A percentile compares a stretch with the other conserved stretches of the same genome.
These are phyloP conservation scores for Melieria picta DNA, from an alignment of 2,888 invertebrate species.

Conservation along the genomic window DNA sequence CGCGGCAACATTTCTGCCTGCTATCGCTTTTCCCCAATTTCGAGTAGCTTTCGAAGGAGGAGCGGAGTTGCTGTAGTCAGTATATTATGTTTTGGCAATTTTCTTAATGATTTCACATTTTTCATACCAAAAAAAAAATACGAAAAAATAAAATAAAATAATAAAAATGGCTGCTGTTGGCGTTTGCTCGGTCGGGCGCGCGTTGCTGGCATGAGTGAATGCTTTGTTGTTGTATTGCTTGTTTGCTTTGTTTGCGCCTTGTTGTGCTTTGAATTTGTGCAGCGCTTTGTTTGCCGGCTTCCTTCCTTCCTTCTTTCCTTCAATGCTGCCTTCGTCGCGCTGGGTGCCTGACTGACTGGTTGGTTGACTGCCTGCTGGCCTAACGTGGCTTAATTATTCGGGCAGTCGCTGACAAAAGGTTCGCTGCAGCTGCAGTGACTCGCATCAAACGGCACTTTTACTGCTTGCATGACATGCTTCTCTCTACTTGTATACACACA, in stretches of 20 bases:
- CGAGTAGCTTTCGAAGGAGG: background rate
- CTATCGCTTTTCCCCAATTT: background rate
- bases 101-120: constrained; percentile 6
- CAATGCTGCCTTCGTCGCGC: too few species aligned
- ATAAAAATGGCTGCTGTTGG: background rate
- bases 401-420: too few species aligned
- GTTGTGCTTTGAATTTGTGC: background rate
- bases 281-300: background rate
- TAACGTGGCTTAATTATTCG: too few species aligned
- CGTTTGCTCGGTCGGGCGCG: background rate
- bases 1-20: background rate
- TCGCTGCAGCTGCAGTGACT: too few species aligned
- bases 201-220: background rate
- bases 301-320: background rate
- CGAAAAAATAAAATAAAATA: background rate
- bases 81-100: background rate
- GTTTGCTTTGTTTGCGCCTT: background rate
- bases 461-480: background rate
- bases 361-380: too few species aligned
- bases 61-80: background rate
- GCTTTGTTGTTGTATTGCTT: background rate
- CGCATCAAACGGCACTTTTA: background rate
- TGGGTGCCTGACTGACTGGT: too few species aligned
- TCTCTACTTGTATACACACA: background rate
- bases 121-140: background rate